These are phyloP conservation scores for Mesorhabditis spiculigera DNA, from an alignment of 2,888 invertebrate species.

Conservation along the genomic window DNA sequence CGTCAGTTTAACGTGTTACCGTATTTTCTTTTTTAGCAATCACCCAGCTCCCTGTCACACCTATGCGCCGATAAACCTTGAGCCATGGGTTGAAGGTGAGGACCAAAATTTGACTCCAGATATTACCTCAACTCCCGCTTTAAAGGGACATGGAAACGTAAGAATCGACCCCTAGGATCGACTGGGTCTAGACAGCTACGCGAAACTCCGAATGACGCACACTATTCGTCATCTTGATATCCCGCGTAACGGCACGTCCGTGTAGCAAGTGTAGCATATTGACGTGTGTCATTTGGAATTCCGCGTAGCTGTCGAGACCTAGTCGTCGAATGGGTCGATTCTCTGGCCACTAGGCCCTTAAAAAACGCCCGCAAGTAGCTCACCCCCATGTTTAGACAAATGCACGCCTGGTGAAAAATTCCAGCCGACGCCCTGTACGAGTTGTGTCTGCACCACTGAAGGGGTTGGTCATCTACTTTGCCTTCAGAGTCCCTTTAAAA, in stretches of 20 bases:
- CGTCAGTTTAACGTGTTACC: no score
- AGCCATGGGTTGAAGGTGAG: background rate
- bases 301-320: no score
- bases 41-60: background rate
- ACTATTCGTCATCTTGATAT: no score
- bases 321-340: no score
- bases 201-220: no score
- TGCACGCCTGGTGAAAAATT: background rate
- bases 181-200: no score
- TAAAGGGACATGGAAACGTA: no score
- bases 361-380: background rate
- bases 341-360: background rate
- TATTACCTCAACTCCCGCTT: no score
- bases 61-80: background rate
- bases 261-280: no score
- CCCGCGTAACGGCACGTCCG: no score
- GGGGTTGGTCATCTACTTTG: background rate
- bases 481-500: background rate
- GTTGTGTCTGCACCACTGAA: background rate
- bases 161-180: no score
- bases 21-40: background rate
- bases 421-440: conserved; percentile 3
- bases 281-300: no score
- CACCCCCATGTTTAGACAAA: background rate
- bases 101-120: background rate